Conservation (phyloP, 2,888 invertebrate species). For the Agriopis marginaria region DNA sequence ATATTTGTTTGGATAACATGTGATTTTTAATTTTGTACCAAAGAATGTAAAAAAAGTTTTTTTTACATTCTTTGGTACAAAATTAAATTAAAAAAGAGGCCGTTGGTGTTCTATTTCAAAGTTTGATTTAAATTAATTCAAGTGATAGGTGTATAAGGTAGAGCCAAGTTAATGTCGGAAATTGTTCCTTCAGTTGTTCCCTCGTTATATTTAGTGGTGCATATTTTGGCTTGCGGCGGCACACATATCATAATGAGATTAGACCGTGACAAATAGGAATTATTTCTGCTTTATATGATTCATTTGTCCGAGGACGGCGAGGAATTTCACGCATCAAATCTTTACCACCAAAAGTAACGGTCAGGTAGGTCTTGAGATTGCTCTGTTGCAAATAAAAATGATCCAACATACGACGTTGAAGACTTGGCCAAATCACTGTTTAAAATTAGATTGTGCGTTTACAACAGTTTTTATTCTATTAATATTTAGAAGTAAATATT, state of each 20-base stretch:
- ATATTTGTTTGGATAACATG: slow-evolving; percentile 14
- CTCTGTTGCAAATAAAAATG: slow-evolving; percentile 12
- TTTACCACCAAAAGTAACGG: slow-evolving; percentile 10
- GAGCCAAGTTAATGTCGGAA: slow-evolving; percentile 12
- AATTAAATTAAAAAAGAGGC: slow-evolving; percentile 8
- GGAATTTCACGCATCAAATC: slow-evolving; percentile 25
- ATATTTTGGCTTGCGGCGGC: slow-evolving; percentile 10
- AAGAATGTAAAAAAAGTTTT: slow-evolving; percentile 11
- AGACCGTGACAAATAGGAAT: slow-evolving; percentile 30
- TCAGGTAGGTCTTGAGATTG: not conserved
- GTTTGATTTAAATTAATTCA: not conserved
- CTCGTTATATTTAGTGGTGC: slow-evolving; percentile 9
- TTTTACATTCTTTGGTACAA: no score
- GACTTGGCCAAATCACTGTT: slow-evolving; percentile 1
- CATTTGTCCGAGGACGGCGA: slow-evolving; percentile 17
- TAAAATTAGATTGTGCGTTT: slow-evolving; percentile 19
- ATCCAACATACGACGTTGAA: not conserved
- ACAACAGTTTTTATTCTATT: not conserved
- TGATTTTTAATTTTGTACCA: not conserved
- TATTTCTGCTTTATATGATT: slow-evolving; percentile 18
- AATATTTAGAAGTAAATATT: not conserved
- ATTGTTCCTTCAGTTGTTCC: slow-evolving; percentile 4
- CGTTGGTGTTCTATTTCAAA: slow-evolving; percentile 12
- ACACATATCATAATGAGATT: slow-evolving; percentile 29
- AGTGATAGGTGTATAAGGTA: slow-evolving; percentile 1